Evolutionary conservation across 2,888 invertebrate species (phyloP), one percentile per base, ranked within the genome.

Genomic region (Amphipoea lucens): DNA sequence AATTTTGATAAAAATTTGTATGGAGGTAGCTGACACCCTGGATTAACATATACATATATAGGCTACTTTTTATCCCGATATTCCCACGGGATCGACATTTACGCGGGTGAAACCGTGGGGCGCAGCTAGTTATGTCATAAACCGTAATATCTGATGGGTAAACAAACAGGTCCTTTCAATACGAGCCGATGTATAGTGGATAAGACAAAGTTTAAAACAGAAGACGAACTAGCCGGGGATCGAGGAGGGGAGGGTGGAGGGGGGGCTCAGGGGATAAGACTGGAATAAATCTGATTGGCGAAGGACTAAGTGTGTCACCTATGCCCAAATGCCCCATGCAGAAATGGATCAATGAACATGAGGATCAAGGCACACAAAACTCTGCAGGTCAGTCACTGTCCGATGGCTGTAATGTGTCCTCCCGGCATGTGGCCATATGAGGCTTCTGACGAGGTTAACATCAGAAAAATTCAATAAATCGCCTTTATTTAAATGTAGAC

Each of bases 401-500:
- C 9, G n/a, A 48, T 29, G 20, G 45, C 45, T 75, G 12, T 5
- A 42, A 11, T 36, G 36, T 17, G 7, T 7, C 63, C 36, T n/a
- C 60, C 40, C 9, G 9, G 36, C 36, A 36, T 63, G 3, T 17
- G 17, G 62, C 29, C 77, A 23, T 11, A 3, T 54, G 29, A 48
- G 54, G n/a, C 20, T 57, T 29, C 60, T 36, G 48, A 57, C 20
- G 36, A 74, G 54, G 6, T n/a, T 20, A 51, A 12, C 12, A 1
- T 42, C 42, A 45, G n/a, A 17, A 20, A 51, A 60, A 51, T 42
- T n/a, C 6, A 60, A 83, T 51, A 83, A 54, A 67, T 62, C 45
- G 67, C 23, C 20, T 54, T 67, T 23, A 57, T 82, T 83, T 54
- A 40, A 76, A 76, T 66, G n/a, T 29, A 14, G 40, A 60, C 7